Evolutionary conservation across 2,113 vertebrate species (phyloP), one percentile per base, ranked within the genome.

Genomic region (Panthera tigris): DNA sequence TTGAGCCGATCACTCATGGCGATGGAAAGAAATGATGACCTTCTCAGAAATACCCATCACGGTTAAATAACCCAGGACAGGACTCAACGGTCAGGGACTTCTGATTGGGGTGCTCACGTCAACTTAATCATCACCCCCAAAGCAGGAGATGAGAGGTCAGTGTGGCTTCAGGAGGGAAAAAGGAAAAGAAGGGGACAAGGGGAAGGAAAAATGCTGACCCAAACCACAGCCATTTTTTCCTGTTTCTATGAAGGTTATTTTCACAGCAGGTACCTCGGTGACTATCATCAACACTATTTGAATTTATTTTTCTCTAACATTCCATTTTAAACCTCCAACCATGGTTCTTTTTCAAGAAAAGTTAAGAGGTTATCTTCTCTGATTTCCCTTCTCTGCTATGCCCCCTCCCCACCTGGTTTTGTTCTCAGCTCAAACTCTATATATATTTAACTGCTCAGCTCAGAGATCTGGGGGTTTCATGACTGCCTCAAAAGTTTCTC

Each of bases 21-120:
- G 85, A 98, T 98, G 98, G 98, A 98, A 98, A 97, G 97, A 98
- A 99, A 98, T 97, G 98, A 98, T 98, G 99, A 99, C 99, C 98
- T 99, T 99, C 98, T 98, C 94, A 97, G 98, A 98, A 98, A 98
- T 96, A 97, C 97, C 90, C 63, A 98, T 98, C 97, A 90, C 66
- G 73, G 98, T 93, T 97, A 98, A 98, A 98, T 97, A 98, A 98
- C 97, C 97, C 97, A 96, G 97, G 98, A 98, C 96, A 10, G 31
- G 68, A 92, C 94, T 96, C 89, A 57, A 7, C 13, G 29, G 94
- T 97, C 97, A 98, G 95, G 97, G 0, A 27, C 91, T 96, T 86
- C 94, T 97, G 97, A 95, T 71, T 91, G 95, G 97, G 94, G 92
- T 97, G 83, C 68, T 86, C 94, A 19, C 29, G 63, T 65, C 21